Conservation (phyloP, 2,888 invertebrate species). For the Stenolophus ochropezus region DNA sequence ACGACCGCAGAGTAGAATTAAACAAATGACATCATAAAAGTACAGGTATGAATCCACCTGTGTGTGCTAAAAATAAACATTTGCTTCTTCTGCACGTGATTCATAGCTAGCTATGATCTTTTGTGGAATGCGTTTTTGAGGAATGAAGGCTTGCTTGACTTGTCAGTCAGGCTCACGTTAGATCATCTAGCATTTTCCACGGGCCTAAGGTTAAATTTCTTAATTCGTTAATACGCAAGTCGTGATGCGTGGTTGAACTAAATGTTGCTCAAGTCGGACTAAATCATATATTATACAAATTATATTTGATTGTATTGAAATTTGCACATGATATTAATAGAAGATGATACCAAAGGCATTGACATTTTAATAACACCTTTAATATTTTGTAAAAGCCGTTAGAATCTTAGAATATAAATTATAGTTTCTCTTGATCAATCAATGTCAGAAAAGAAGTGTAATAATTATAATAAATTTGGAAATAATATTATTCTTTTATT, state of each 20-base stretch:
- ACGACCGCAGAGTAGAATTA: not conserved
- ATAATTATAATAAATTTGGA: not conserved
- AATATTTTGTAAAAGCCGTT: not conserved
- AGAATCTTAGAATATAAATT: not conserved
- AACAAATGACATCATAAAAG: slow-evolving; percentile 10
- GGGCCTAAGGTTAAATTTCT: slow-evolving; percentile 5
- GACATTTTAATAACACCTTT: not conserved
- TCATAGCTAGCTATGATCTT: not conserved
- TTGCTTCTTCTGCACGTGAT: not conserved
- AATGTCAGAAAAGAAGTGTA: not conserved
- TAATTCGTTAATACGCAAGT: slow-evolving; percentile 7
- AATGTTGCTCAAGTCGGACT: not conserved
- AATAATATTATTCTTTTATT: too few species aligned
- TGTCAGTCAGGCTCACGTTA: not conserved
- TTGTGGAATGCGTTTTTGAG: not conserved
- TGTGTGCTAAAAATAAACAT: slow-evolving; percentile 13
- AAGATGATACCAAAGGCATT: not conserved
- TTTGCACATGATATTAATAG: not conserved
- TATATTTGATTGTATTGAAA: not conserved
- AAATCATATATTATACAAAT: slow-evolving; percentile 5
- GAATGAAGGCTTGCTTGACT: not conserved
- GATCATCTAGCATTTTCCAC: not conserved
- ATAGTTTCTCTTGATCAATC: not conserved
- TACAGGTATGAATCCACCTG: not conserved
- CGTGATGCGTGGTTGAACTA: slow-evolving; percentile 9